Evolutionary conservation across 1,140 invertebrate species (phyloP), one percentile per base, ranked within the genome.

Genomic region (Drosophila gunungcola): DNA sequence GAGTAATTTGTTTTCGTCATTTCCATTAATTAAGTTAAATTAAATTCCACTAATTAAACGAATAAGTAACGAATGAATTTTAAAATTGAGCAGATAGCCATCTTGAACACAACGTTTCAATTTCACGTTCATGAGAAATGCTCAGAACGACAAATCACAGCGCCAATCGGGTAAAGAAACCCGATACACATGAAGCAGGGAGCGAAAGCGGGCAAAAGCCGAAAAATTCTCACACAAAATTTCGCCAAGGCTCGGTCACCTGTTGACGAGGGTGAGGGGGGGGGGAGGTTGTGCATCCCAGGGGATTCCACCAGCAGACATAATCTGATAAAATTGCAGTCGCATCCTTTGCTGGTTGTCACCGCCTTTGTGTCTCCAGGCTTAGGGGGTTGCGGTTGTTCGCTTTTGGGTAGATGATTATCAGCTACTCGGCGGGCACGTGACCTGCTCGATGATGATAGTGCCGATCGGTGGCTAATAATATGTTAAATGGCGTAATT

Each of bases 401-500:
- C 62, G 56, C 25, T 12, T 56, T 60, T 64, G 45, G 36, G 63
- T 29, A 70, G 83, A 88, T 88, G 63, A 79, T 73, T 79, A 88
- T 88, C 83, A 68, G 67, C 80, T 61, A 45, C 75, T 73, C 55
- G 58, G 55, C 68, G n/a, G 80, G 65, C 86, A 90, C 86, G 86
- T 86, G 86, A 77, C 86, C 69, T 82, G 74, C 46, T 42, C 9
- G 61, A 48, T 48, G 61, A 60, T 69, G 64, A 70, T 70, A 70
- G 65, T 70, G 42, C 65, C 29, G 54, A 79, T 78, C 58, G 60
- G 49, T 45, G 53, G 79, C 80, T 90, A 84, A 89, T 91, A 81
- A 83, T 73, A 83, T 80, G 82, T 76, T 89, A 89, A 91, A 77
- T 73, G 84, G 81, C 83, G 64, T 91, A 91, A 91, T 91, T 91